Evolutionary conservation across 2,797 vertebrate genomes (phyloP).

Genomic region (Crypturellus tataupa): DNA sequence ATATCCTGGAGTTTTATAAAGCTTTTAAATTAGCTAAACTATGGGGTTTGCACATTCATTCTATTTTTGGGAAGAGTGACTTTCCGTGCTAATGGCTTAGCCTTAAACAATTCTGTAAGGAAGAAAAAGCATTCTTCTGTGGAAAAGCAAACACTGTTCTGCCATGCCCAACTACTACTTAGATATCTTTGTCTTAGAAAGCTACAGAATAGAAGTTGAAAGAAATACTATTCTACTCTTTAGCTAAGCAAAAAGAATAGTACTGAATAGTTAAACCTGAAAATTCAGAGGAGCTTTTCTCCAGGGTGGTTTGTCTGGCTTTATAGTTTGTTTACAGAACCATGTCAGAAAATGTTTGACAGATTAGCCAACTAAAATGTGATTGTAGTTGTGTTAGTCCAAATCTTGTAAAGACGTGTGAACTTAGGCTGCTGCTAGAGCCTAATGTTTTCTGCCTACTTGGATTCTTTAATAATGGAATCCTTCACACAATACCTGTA

Average conservation of each 20-base stretch:
- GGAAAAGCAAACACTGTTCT: constrained; percentile 14
- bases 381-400: background rate
- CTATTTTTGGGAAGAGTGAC: background rate
- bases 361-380: background rate
- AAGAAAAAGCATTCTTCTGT: background rate
- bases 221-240: background rate
- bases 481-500: background rate
- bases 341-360: background rate
- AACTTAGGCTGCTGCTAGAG: background rate
- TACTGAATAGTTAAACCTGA: background rate
- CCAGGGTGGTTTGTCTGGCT: background rate
- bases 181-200: background rate
- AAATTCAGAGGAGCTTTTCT: background rate
- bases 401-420: background rate
- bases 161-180: background rate
- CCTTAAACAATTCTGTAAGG: background rate
- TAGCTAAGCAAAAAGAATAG: background rate
- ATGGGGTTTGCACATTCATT: background rate
- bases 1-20: background rate
- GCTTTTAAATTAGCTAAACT: background rate
- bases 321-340: background rate
- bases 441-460: background rate
- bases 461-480: background rate
- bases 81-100: background rate
- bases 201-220: background rate